phyloP scores from a whole-genome alignment of 2,113 vertebrate species.

The Edolisoma coerulescens region DNA sequence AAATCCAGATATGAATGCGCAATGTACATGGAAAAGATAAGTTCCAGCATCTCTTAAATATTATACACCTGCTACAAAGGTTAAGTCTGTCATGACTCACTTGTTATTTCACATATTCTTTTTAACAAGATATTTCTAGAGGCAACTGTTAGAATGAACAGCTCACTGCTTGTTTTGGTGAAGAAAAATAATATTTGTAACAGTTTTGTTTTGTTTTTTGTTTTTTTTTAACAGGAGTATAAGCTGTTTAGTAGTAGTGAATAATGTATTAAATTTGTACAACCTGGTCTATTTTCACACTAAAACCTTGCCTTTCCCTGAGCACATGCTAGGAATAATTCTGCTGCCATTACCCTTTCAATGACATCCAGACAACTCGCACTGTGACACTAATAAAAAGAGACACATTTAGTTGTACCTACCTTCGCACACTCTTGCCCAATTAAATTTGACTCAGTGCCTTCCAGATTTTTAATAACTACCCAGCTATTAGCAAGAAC shows the following conservation, averaged over 20 bases:
- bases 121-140: slow-evolving; percentile 12
- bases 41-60: background rate
- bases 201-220: background rate
- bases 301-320: background rate
- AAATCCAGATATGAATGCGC: background rate
- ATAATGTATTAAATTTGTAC: background rate
- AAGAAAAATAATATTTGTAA: background rate
- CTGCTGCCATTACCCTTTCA: slow-evolving; percentile 7
- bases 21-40: background rate
- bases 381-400: slow-evolving; percentile 4
- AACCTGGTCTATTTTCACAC: background rate
- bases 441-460: slow-evolving; percentile 36
- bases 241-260: background rate
- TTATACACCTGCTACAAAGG: background rate
- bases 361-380: background rate
- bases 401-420: slow-evolving; percentile 11
- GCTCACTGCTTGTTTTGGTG: background rate
- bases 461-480: slow-evolving; percentile 22
- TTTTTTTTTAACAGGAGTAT: background rate
- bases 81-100: background rate
- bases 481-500: background rate
- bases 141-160: background rate
- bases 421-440: slow-evolving; percentile 25
- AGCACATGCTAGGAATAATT: background rate
- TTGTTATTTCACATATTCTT: background rate